Evolutionary conservation across 2,888 invertebrate genomes (phyloP), one percentile per base, ranked within the genome.

Genomic region (Cryptus armator): DNA sequence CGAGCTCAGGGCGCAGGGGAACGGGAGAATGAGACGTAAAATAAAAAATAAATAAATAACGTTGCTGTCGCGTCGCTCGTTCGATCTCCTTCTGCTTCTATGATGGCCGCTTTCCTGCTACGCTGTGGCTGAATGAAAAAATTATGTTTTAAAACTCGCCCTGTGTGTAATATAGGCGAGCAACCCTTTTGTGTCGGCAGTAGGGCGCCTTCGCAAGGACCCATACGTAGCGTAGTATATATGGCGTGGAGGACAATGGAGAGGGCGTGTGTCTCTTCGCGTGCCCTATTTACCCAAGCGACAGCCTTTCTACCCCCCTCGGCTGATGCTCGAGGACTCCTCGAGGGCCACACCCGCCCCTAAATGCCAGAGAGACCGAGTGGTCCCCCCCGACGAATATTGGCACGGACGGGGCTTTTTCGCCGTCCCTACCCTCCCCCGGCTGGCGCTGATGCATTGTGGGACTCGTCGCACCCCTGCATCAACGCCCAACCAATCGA

Each of bases 191-290:
- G 90, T 90, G 79, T 85, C 88, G 89, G 88, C 88, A 89, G 91
- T 92, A 92, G 92, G 93, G 93, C 90, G 91, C 91, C 90, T 89
- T 87, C 75, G 80, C 48, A 72, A 75, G 72, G 84, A 75, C 82
- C 79, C 72, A 12, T 68, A 46, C 12, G 19, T 59, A 32, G 12
- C 24, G 53, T 48, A 32, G 16, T 19, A 48, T 74, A 46, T 71
- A 44, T 46, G 19, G 90, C 89, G 56, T 90, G 86, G 89, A 87
- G 88, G 88, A 93, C 92, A 93, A 93, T 91, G 87, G 84, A 89
- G 86, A 91, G 93, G 93, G 93, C 93, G 93, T 93, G 93, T 93
- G 93, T 93, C 93, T 91, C 93, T 91, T 91, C 89, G 92, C 89
- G 92, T 92, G 91, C 92, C 92, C 93, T 93, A 93, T 93, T 93